Base-by-base conservation (phyloP, 2,797 vertebrate genomes). In the Chelon labrosus region DNA sequence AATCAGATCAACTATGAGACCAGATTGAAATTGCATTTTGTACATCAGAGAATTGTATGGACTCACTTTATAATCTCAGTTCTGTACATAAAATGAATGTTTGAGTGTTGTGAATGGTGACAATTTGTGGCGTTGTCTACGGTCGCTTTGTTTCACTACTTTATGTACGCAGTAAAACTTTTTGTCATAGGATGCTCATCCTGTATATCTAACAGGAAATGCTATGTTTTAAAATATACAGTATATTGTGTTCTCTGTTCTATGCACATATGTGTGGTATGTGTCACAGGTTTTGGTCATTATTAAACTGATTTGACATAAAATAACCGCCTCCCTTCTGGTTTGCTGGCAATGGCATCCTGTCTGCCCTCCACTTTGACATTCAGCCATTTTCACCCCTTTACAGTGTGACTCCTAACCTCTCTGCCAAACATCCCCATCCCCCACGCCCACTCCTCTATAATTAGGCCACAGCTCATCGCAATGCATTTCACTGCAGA, bases 401-500 rank as follows among this genome's bases (percentile, higher is more conserved):
- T 73, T 61, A 50, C 63, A 65, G 66, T 53, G 70, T 85, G 79
- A 85, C 86, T 85, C 62, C 79, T 71, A 56, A 83, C 76, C 62
- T 19, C 73, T 51, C 71, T 74, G 74, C 79, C 85, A 80, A 75
- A 75, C 60, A 60, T 7, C 42, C 77, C 73, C 74, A 49, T 68
- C 75, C 81, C 75, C 59, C 58, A 58, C 67, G 67, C 65, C 67
- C 2, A 19, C 77, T 54, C 10, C 22, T 82, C 93, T 95, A 94
- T 91, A 95, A 91, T 95, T 95, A 95, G 93, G 67, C 54, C 74
- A 61, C 73, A 83, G 88, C 91, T 93, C 91, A 92, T 91, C 41
- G 75, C 83, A 87, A 86, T 86, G 80, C 81, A 86, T 89, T 85
- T 86, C 86, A 85, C 82, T 88, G 91, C 90, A 91, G 90, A 85